phyloP scores from a whole-genome alignment of 2,797 vertebrate genomes.

The Valencia hispanica region DNA sequence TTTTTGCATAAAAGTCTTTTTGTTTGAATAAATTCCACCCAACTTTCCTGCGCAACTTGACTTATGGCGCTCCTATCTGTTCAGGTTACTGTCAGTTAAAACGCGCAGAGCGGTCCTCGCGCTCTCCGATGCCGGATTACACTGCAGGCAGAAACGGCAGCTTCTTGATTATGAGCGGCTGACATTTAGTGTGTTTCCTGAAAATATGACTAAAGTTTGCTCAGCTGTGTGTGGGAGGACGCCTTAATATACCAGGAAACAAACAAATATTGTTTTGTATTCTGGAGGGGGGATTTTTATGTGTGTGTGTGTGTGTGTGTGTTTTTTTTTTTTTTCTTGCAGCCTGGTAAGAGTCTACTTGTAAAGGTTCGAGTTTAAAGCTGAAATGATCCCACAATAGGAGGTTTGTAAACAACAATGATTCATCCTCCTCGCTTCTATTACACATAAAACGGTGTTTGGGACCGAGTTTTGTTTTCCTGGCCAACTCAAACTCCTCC shows the following conservation, averaged over 20 bases:
- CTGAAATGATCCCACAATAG: constrained; percentile 22
- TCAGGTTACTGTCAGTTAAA: constrained; percentile 10
- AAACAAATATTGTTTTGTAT: constrained; percentile 19
- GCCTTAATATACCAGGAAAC: constrained; percentile 15
- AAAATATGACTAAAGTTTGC: constrained; percentile 28
- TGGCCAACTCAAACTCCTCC: constrained; percentile 6
- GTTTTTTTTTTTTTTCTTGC: constrained; percentile 9
- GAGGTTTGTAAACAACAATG: constrained; percentile 10
- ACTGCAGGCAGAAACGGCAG: constrained; percentile 1
- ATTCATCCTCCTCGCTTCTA: constrained; percentile 18
- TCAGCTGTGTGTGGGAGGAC: constrained; percentile 21
- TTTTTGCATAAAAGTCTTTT: background rate
- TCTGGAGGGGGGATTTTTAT: background rate
- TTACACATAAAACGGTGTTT: background rate
- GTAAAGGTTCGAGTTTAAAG: constrained; percentile 5
- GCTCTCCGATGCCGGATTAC: constrained; percentile 3
- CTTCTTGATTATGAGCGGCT: constrained; percentile 4
- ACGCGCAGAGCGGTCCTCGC: background rate
- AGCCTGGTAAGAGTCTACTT: background rate
- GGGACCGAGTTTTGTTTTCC: background rate
- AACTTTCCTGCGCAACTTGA: background rate
- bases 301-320: background rate
- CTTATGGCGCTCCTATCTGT: constrained; percentile 10
- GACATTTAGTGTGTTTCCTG: constrained; percentile 14
- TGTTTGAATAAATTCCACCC: background rate